Conservation (phyloP, 2,888 invertebrate species). For the Diarsia dahlii region DNA sequence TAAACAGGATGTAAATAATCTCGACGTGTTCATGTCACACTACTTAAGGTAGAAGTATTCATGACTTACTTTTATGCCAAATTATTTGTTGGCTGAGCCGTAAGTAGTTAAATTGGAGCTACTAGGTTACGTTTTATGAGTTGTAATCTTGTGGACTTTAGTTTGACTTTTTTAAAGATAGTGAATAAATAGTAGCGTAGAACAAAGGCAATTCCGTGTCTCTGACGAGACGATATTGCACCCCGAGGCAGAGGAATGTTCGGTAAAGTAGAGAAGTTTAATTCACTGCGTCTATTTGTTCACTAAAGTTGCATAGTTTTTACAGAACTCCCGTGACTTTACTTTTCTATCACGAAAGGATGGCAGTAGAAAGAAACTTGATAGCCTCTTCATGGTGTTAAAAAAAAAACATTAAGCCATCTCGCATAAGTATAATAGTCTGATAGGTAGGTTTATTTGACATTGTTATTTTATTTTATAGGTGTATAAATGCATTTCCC, state of each 20-base stretch:
- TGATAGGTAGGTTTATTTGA: not conserved
- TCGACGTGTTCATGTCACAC: no score
- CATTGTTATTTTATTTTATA: not conserved
- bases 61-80: no score
- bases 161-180: not conserved
- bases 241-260: not conserved
- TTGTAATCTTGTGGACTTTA: not conserved
- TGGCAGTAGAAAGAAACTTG: not conserved
- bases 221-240: conserved; percentile 6
- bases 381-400: not conserved
- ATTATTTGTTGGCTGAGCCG: no score
- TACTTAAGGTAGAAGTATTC: no score
- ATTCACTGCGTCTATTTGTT: conserved; percentile 9
- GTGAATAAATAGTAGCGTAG: not conserved
- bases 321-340: not conserved
- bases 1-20: no score
- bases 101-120: no score
- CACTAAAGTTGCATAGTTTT: conserved; percentile 11
- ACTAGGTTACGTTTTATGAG: no score
- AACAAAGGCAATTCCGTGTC: conserved; percentile 2
- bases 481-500: not conserved
- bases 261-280: conserved; percentile 5
- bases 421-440: not conserved
- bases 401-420: not conserved
- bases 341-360: not conserved